Evolutionary conservation across 2,888 invertebrate species (phyloP), one percentile per base, ranked within the genome.

Genomic region (Xanthorhoe designata): DNA sequence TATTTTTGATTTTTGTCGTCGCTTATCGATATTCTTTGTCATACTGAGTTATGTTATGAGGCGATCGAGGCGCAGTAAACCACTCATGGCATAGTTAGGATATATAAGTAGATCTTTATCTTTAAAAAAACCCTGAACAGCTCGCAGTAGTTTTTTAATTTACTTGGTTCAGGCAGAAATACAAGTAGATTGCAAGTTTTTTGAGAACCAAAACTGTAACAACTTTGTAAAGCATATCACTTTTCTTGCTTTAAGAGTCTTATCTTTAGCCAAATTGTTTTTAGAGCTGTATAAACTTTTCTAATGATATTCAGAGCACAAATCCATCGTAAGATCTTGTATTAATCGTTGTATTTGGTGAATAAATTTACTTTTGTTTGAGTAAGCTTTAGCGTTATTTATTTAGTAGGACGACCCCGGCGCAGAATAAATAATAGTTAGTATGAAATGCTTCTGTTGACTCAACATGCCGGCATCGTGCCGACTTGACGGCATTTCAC

Each of bases 341-440:
- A 91, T 90, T 92, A 92, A 91, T 92, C 90, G 91, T 83, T 83
- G 88, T 91, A 89, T 92, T 92, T 92, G 91, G 86, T 87, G 91
- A 92, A 92, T 92, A 91, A 91, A 92, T 92, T 91, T 90, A 87
- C 89, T 90, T 91, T 90, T 91, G 90, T 92, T 92, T 92, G 91
- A 89, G 88, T 91, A 91, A 89, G 87, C 88, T 86, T 89, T 88
- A 82, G 80, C 83, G 83, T 88, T 92, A 89, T 92, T 92, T 92
- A 91, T 91, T 90, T 89, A 90, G 91, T 83, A 86, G 88, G 85
- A 84, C 85, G 88, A 90, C 86, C 90, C 87, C 78, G 75, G 85
- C 83, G 15, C 35, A 51, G 64, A 58, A 64, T 64, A 53, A 53
- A 53, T n/a, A 53, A 17, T 38, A 52, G 19, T 47, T 0, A 52